Base-by-base conservation (phyloP, 2,797 vertebrate genomes). In the Oophaga sylvatica region DNA sequence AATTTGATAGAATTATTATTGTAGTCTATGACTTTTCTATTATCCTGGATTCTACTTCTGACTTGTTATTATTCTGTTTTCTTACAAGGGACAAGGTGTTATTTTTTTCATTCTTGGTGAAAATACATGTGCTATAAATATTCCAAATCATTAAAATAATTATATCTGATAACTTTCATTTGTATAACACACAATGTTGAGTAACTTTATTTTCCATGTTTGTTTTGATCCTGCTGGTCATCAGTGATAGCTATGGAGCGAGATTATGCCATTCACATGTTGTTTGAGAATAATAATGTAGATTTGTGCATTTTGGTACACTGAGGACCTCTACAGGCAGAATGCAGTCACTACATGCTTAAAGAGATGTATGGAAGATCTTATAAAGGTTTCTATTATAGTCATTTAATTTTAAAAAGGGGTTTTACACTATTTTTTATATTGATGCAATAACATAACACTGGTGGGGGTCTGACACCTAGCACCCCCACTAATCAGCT, bases 201-300 rank as follows among this genome's bases (percentile, higher is more conserved):
- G n/a, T 31, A 80, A 84, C 4, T 20, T 53, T 75, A 41, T 62
- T 77, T 80, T 73, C 71, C 70, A 26, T 19, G 48, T n/a, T 53
- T 31, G n/a, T 19, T 17, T 63, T 31, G 17, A 57, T 84, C 62
- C 86, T 80, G 63, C 73, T 87, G 87, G 56, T n/a, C 26, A 84
- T 83, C 81, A 71, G 1, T 80, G 73, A 83, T 68, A 80, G 79
- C 73, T 87, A 48, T 84, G 77, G 80, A 60, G 87, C 31, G 48
- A 41, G 80, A 84, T n/a, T 13, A 65, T 84, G 62, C 56, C 56
- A 73, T 70, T 70, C 26, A 53, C 5, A 15, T n/a, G 65, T 19
- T 73, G 71, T 56, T 29, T 62, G 63, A 16, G 80, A 77, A 77
- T 75, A 35, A 48, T 53, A 79, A 83, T 41, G 48, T 68, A 15